phyloP scores from a whole-genome alignment of 2,888 invertebrate genomes.

The Euproctis similis region DNA sequence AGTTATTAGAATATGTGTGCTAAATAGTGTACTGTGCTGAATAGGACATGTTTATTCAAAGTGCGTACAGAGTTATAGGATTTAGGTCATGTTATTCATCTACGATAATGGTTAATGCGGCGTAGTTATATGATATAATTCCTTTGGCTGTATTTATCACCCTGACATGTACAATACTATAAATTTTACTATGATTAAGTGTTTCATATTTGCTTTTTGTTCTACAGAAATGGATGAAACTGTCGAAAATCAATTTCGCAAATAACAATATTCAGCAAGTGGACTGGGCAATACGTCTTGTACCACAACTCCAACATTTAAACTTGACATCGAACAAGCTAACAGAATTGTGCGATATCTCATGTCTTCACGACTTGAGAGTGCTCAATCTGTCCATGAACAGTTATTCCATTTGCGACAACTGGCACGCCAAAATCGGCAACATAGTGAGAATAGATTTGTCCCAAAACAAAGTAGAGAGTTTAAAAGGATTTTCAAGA shows the following conservation, averaged over 20 bases:
- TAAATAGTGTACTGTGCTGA: too few species aligned
- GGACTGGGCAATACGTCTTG: conserved; percentile 86
- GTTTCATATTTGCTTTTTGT: too few species aligned
- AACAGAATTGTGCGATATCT: conserved; percentile 83
- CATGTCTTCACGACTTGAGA: conserved; percentile 84
- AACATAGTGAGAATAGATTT: conserved; percentile 91
- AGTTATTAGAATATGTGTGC: too few species aligned
- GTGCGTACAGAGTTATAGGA: too few species aligned
- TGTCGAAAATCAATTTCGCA: conserved; percentile 84
- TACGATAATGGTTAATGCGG: too few species aligned
- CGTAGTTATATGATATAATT: too few species aligned
- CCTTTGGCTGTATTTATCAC: too few species aligned
- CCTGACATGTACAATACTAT: too few species aligned
- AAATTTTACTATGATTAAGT: too few species aligned
- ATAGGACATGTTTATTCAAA: too few species aligned
- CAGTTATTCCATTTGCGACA: conserved; percentile 80
- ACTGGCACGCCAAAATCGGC: conserved; percentile 90
- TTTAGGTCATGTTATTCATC: too few species aligned
- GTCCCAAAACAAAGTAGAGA: conserved; percentile 87
- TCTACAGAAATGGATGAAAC: conserved; percentile 80
- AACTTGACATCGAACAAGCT: conserved; percentile 87
- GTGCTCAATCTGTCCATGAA: conserved; percentile 88
- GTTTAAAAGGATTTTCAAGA: conserved; percentile 84
- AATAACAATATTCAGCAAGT: conserved; percentile 85
- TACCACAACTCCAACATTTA: conserved; percentile 82